Conservation (phyloP, 2,888 invertebrate genomes). For the Pseudococcus longispinus region DNA sequence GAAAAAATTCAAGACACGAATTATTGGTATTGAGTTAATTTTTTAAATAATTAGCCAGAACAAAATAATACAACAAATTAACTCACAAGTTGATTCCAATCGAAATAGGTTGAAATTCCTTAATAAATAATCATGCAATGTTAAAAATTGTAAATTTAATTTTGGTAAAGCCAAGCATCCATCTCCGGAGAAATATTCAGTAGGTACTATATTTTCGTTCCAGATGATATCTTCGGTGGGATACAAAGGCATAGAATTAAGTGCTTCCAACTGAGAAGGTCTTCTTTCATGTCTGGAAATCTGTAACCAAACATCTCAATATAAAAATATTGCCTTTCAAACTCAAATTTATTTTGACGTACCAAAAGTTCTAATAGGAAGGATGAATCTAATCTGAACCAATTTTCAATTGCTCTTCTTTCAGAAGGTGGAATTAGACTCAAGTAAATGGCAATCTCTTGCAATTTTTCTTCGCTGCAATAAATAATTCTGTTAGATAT, state of each 20-base stretch:
- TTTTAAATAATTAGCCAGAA: background rate
- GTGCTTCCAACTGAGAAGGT: slow-evolving; percentile 88
- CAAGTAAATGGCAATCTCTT: slow-evolving; percentile 84
- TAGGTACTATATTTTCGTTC: slow-evolving; percentile 98
- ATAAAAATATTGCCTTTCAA: background rate
- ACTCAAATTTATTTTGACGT: slow-evolving; percentile 61
- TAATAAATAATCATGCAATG: slow-evolving; percentile 95
- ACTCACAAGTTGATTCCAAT: slow-evolving; percentile 94
- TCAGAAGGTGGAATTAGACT: slow-evolving; percentile 82
- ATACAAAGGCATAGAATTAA: slow-evolving; percentile 98
- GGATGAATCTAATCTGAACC: slow-evolving; percentile 80
- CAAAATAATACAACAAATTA: slow-evolving; percentile 21
- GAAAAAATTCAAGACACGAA: slow-evolving; percentile 62
- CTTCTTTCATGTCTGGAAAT: slow-evolving; percentile 86
- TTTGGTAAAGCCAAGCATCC: slow-evolving; percentile 95
- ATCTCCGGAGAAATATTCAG: slow-evolving; percentile 96
- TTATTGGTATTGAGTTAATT: background rate
- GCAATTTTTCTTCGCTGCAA: slow-evolving; percentile 76
- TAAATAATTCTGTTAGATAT: slow-evolving; percentile 25
- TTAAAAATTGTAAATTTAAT: slow-evolving; percentile 96
- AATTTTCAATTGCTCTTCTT: slow-evolving; percentile 72
- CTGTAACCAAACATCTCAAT: slow-evolving; percentile 63
- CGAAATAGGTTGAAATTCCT: slow-evolving; percentile 97
- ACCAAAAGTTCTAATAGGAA: slow-evolving; percentile 88
- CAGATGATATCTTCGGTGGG: slow-evolving; percentile 98